These are phyloP conservation scores for Crambe crambe DNA, from an alignment of 37 sponge, comb jelly and placozoan species.

Conservation along the genomic window DNA sequence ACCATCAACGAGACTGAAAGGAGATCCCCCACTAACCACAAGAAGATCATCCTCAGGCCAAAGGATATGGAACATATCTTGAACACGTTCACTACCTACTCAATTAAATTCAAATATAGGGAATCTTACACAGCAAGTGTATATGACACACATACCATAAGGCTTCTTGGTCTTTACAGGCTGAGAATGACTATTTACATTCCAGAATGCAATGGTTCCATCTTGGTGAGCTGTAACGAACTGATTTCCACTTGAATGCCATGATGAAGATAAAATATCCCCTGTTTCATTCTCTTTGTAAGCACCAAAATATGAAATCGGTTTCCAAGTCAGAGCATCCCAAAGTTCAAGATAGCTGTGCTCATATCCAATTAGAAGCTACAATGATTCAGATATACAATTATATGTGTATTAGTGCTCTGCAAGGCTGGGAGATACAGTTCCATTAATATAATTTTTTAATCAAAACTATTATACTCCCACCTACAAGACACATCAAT, in stretches of 20 bases:
- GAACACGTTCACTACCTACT: constrained; percentile 33
- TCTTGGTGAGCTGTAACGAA: constrained; percentile 77
- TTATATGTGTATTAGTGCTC: not conserved
- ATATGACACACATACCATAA: constrained; percentile 36
- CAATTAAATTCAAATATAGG: not conserved
- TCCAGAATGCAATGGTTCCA: constrained; percentile 70
- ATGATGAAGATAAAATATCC: constrained; percentile 50
- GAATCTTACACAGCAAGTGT: not conserved
- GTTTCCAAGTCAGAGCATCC: constrained; percentile 76
- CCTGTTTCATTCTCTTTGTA: constrained; percentile 59
- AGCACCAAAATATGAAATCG: constrained; percentile 50
- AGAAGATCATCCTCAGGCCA: constrained; percentile 79
- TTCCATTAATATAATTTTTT: too few relatives aligned
- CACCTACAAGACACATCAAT: too few relatives aligned
- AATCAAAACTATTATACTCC: too few relatives aligned
- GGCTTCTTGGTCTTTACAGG: constrained; percentile 18
- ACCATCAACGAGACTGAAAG: constrained; percentile 56
- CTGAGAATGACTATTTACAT: not conserved
- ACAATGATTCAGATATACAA: not conserved
- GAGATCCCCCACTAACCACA: constrained; percentile 73
- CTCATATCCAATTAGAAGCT: constrained; percentile 85
- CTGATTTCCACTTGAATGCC: constrained; percentile 74
- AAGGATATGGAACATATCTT: constrained; percentile 30
- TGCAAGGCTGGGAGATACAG: not conserved
- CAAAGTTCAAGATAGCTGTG: constrained; percentile 76